phyloP scores from a whole-genome alignment of 1,140 invertebrate genomes.

The Mylabris phalerata region DNA sequence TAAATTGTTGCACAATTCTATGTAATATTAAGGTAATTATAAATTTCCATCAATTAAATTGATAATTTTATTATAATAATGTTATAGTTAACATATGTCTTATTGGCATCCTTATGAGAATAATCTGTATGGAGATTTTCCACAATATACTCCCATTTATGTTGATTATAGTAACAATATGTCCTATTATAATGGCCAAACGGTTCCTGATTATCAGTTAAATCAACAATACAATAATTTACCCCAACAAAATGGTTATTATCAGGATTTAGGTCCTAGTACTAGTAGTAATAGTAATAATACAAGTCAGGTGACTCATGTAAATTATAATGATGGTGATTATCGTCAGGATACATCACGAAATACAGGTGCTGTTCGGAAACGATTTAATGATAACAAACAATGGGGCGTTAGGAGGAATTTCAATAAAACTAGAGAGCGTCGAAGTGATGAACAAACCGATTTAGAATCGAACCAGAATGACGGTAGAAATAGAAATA shows the following conservation, averaged over 20 bases:
- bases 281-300: too few species aligned
- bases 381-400: background rate
- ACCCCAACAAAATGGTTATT: too few species aligned
- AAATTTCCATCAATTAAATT: too few species aligned
- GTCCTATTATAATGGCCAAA: constrained; percentile 5
- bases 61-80: too few species aligned
- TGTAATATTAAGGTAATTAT: too few species aligned
- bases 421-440: background rate
- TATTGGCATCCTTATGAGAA: constrained; percentile 6
- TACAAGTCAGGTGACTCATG: too few species aligned
- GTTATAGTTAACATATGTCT: background rate
- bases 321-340: too few species aligned
- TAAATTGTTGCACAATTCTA: too few species aligned
- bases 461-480: background rate
- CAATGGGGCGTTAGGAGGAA: constrained; percentile 1
- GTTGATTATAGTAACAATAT: constrained; percentile 8
- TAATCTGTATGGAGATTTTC: constrained; percentile 4
- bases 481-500: background rate
- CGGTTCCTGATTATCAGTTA: too few species aligned
- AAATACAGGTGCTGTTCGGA: background rate
- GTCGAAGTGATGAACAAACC: background rate
- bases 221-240: too few species aligned
- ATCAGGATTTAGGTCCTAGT: too few species aligned
- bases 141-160: constrained; percentile 8
- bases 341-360: too few species aligned